phyloP scores from a whole-genome alignment of 2,113 vertebrate species.

The Malurus alboscapulatus region DNA sequence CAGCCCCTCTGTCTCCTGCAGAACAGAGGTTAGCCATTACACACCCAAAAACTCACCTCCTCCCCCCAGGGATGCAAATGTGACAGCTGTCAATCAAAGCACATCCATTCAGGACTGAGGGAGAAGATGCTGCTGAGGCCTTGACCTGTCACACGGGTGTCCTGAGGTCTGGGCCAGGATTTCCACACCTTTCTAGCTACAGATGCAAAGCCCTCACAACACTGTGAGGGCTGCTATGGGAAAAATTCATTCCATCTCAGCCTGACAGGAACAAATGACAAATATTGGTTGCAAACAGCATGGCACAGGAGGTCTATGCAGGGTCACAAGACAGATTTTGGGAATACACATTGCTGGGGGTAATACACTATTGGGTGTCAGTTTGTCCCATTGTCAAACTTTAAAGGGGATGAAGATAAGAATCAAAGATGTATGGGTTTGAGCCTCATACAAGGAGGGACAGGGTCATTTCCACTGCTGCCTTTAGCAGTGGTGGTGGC shows the following conservation, averaged over 20 bases:
- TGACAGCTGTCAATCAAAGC: background rate
- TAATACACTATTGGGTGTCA: background rate
- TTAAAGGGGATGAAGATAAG: background rate
- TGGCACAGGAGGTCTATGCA: background rate
- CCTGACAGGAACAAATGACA: background rate
- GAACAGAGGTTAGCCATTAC: background rate
- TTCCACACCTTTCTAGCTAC: background rate
- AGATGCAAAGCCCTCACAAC: background rate
- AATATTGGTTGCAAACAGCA: background rate
- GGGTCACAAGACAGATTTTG: background rate
- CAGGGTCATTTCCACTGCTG: background rate
- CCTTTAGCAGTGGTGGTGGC: background rate
- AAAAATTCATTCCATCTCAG: background rate
- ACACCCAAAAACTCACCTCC: background rate
- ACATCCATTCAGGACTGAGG: background rate
- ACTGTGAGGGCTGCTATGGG: background rate
- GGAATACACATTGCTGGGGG: background rate
- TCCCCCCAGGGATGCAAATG: background rate
- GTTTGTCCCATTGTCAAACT: background rate
- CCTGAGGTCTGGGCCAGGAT: background rate
- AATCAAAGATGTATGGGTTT: background rate
- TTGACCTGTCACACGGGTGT: background rate
- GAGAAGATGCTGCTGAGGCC: background rate
- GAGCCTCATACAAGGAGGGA: background rate
- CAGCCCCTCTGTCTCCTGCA: background rate